Conservation (phyloP, 2,888 invertebrate genomes). For the Clivina fossor region DNA sequence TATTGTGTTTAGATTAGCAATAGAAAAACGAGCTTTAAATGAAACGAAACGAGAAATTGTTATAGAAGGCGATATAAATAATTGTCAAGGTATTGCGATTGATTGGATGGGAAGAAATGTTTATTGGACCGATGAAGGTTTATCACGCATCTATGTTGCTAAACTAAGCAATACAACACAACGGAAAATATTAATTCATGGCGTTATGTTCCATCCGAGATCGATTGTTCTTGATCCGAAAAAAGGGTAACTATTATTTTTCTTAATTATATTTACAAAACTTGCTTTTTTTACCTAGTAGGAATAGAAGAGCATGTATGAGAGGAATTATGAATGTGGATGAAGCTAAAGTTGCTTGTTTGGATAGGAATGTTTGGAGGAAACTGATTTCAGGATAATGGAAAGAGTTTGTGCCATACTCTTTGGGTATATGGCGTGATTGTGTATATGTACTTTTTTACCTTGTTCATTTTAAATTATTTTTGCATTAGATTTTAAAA, state of each 20-base stretch:
- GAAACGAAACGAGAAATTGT: slow-evolving; percentile 61
- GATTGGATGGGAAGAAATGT: slow-evolving; percentile 83
- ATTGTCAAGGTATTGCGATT: slow-evolving; percentile 75
- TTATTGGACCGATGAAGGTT: slow-evolving; percentile 80
- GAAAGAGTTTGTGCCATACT: too few relatives aligned
- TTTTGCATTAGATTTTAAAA: too few relatives aligned
- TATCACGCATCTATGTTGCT: slow-evolving; percentile 69
- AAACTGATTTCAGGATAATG: too few relatives aligned
- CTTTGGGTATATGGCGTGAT: too few relatives aligned
- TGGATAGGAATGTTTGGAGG: too few relatives aligned
- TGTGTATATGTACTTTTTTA: too few relatives aligned
- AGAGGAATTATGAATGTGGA: too few relatives aligned
- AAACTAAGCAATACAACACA: slow-evolving; percentile 61
- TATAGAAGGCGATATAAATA: slow-evolving; percentile 60
- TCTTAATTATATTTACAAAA: too few relatives aligned
- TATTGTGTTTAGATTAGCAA: slow-evolving; percentile 54
- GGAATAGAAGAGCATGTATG: too few relatives aligned
- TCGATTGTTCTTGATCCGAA: slow-evolving; percentile 67
- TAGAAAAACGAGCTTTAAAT: slow-evolving; percentile 66
- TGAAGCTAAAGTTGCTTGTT: too few relatives aligned
- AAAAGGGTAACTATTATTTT: slow-evolving; percentile 56
- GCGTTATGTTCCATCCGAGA: slow-evolving; percentile 59
- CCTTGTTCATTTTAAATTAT: too few relatives aligned
- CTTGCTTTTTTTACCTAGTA: too few relatives aligned
- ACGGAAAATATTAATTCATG: slow-evolving; percentile 60